phyloP scores from a whole-genome alignment of 2,113 vertebrate genomes.

The Archocentrus centrarchus region DNA sequence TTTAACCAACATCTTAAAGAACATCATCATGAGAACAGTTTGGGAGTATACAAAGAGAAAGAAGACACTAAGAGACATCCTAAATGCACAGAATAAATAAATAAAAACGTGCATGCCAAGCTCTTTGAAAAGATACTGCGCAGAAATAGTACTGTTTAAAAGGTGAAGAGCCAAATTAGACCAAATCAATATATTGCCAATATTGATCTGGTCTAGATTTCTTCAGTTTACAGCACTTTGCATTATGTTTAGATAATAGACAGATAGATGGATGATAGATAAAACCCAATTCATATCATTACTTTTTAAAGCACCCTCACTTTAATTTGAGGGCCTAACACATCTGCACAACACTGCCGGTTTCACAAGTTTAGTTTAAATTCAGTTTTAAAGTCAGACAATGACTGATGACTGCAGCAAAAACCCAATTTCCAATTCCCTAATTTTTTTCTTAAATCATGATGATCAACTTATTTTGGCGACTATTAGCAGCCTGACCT shows the following conservation, averaged over 20 bases:
- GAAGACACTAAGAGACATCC: background rate
- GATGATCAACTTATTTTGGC: background rate
- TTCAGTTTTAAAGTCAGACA: background rate
- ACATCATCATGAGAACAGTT: background rate
- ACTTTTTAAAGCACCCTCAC: constrained; percentile 1
- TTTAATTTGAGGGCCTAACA: background rate
- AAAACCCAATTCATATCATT: background rate
- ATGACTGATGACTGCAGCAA: background rate
- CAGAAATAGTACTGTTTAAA: background rate
- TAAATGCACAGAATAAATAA: background rate
- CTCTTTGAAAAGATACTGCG: background rate
- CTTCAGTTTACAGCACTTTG: background rate
- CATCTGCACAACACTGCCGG: too few species aligned
- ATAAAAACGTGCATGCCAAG: accelerated
- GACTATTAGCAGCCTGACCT: background rate
- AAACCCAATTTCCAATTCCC: background rate
- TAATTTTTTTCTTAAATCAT: background rate
- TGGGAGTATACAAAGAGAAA: background rate
- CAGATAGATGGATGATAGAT: background rate
- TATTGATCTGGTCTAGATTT: background rate
- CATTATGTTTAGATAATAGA: background rate
- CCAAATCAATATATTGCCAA: background rate
- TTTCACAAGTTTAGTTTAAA: too few species aligned
- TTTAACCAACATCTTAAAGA: background rate
- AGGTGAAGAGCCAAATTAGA: background rate